A percentile compares a stretch with the other conserved stretches of the same genome.
These are phyloP conservation scores for Nannospalax galili DNA, from an alignment of 2,113 vertebrate genomes.

Conservation along the genomic window DNA sequence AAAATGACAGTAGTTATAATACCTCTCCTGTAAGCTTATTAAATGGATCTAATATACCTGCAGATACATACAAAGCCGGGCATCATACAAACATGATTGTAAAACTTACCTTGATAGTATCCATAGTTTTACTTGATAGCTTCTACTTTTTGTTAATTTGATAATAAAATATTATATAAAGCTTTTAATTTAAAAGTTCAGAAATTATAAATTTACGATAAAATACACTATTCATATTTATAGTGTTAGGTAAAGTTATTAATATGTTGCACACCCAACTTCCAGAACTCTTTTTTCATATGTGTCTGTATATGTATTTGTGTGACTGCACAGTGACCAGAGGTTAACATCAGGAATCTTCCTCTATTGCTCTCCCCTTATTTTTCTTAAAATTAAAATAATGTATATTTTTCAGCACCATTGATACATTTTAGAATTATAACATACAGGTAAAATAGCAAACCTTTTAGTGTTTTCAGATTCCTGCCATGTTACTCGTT, in stretches of 20 bases:
- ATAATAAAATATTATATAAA: neutral
- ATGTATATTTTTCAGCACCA: too few relatives aligned
- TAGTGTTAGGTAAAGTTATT: too few relatives aligned
- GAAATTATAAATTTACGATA: neutral
- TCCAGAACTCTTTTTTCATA: neutral
- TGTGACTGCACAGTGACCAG: too few relatives aligned
- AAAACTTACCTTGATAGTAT: slow-evolving; percentile 26
- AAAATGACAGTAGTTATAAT: neutral
- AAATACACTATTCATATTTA: neutral
- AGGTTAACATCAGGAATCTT: too few relatives aligned
- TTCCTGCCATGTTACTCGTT: too few relatives aligned
- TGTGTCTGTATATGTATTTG: neutral
- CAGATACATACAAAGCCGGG: neutral
- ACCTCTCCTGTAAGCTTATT: neutral
- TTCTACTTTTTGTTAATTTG: slow-evolving; percentile 22
- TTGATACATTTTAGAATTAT: too few relatives aligned
- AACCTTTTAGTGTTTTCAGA: too few relatives aligned
- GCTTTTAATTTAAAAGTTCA: neutral
- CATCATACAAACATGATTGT: neutral
- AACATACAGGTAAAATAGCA: too few relatives aligned
- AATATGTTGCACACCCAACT: neutral
- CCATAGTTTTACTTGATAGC: neutral
- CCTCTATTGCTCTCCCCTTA: too few relatives aligned
- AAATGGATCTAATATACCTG: neutral
- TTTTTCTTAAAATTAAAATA: too few relatives aligned